Evolutionary conservation across 2,888 invertebrate species (phyloP).

Genomic region (Tinea semifulvella): DNA sequence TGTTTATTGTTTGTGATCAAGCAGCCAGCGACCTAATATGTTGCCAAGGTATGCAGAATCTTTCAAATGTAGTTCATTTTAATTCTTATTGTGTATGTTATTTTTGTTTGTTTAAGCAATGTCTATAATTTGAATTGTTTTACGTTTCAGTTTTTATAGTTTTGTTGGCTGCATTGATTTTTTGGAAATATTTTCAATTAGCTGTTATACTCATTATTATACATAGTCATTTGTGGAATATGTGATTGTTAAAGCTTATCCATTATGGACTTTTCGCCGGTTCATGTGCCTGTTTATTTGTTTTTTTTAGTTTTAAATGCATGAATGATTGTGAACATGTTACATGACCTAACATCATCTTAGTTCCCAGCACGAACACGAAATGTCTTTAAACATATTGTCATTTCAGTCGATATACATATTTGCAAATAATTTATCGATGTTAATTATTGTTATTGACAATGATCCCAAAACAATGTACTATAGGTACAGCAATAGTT

Average conservation of each 20-base stretch:
- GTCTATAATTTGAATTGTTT: background rate
- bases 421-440: background rate
- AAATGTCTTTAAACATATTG: background rate
- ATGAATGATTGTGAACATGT: background rate
- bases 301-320: background rate
- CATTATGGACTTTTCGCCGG: background rate
- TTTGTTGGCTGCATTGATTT: conserved; percentile 19
- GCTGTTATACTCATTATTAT: too few relatives aligned
- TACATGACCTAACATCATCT: background rate
- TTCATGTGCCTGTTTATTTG: conserved; percentile 3
- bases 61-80: conserved; percentile 9
- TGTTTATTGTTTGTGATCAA: conserved; percentile 55
- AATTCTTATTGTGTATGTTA: conserved; percentile 18
- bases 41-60: conserved; percentile 58
- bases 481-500: background rate
- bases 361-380: background rate
- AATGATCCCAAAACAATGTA: background rate
- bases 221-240: too few relatives aligned
- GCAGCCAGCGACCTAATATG: conserved; percentile 65
- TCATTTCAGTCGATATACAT: background rate
- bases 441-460: background rate
- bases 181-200: too few relatives aligned
- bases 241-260: background rate
- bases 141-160: conserved; percentile 1
- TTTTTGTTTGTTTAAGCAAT: background rate